phyloP scores from a whole-genome alignment of 1,140 invertebrate genomes.

The Wiebesia pumilae region DNA sequence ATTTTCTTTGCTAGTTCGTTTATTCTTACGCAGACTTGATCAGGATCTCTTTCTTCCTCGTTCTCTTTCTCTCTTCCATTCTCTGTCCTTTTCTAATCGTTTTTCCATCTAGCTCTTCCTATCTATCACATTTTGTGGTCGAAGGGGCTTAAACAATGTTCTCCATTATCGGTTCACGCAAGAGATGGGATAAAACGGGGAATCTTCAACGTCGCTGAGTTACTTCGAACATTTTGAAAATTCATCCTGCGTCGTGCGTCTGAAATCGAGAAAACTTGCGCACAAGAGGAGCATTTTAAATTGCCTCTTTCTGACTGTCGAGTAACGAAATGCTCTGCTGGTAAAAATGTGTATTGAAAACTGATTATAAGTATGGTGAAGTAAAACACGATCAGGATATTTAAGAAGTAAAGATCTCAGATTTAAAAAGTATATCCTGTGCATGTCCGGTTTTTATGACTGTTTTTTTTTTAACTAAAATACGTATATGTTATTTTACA shows the following conservation, averaged over 20 bases:
- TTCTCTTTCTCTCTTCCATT: neutral
- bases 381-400: neutral
- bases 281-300: constrained; percentile 33
- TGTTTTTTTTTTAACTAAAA: neutral
- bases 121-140: constrained; percentile 32
- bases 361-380: constrained; percentile 2
- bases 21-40: neutral
- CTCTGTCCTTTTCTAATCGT: neutral
- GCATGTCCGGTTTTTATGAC: neutral
- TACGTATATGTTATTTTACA: neutral
- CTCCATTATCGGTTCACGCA: neutral
- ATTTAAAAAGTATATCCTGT: neutral
- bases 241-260: constrained; percentile 25
- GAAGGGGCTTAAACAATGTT: constrained; percentile 38
- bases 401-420: neutral
- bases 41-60: neutral
- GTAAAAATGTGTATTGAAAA: constrained; percentile 26
- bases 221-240: constrained; percentile 41
- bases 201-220: neutral
- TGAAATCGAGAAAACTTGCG: neutral
- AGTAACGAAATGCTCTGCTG: neutral
- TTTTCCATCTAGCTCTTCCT: neutral
- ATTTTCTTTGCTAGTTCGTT: neutral
- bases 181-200: neutral
- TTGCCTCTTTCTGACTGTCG: neutral